Evolutionary conservation across 2,113 vertebrate genomes (phyloP).

Genomic region (Mellivora capensis): DNA sequence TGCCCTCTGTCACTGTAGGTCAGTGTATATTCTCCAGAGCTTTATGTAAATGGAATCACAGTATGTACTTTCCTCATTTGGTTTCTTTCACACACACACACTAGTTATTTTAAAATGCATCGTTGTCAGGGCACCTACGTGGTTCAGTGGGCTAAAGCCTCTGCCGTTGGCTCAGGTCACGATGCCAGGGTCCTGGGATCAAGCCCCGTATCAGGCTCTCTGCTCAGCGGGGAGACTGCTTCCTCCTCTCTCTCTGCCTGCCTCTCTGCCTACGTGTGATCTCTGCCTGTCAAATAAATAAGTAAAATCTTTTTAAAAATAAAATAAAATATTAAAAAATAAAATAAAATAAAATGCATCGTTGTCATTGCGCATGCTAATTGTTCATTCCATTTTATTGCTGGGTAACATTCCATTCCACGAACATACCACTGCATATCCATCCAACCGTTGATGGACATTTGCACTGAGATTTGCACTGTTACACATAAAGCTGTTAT

Average conservation of each 20-base stretch:
- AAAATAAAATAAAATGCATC: not conserved
- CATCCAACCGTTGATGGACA: not conserved
- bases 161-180: too few relatives aligned
- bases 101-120: not conserved
- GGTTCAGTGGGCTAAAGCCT: too few relatives aligned
- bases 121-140: too few relatives aligned
- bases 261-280: too few relatives aligned
- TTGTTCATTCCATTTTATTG: not conserved
- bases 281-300: too few relatives aligned
- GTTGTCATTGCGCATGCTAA: too few relatives aligned
- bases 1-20: fast-evolving
- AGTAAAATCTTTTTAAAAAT: too few relatives aligned
- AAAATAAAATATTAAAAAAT: too few relatives aligned
- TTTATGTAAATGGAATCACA: not conserved
- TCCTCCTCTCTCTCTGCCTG: too few relatives aligned
- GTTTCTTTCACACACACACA: not conserved
- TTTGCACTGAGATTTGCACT: not conserved
- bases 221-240: too few relatives aligned
- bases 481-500: not conserved
- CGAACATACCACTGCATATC: not conserved
- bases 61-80: not conserved
- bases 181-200: too few relatives aligned
- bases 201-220: too few relatives aligned
- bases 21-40: not conserved
- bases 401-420: not conserved